Base-by-base conservation (phyloP, 2,113 vertebrate species). In the Lophotis ruficrista region DNA sequence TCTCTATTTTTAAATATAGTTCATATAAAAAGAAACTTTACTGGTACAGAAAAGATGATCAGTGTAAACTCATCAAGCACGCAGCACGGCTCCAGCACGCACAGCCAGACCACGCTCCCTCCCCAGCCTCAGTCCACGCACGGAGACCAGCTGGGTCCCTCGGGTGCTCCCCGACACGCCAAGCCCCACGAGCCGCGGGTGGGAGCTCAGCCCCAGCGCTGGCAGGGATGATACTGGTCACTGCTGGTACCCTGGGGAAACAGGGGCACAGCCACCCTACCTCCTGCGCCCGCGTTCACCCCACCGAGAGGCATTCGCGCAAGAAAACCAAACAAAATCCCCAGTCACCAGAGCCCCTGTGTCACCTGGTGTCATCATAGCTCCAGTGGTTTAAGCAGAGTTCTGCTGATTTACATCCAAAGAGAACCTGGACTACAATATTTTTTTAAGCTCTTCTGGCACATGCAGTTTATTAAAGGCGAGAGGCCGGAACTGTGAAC, bases 261-360 rank as follows among this genome's bases (percentile, higher is more conserved):
- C 43, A 2, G n/a, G 8, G 54, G 4, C 45, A 22, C 30, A 21
- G 51, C 56, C 61, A 9, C 1, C 1, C 35, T 19, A 4, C 83
- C 38, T 17, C 43, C 7, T 6, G 18, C 22, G 2, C 61, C 35
- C 10, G 0, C 17, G 0, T 37, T 9, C 41, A 50, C 37, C 61
- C 8, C 17, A 43, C 53, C 69, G 71, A 61, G 33, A 23, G 28
- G 43, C 0, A 14, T 8, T 2, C 4, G 1, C 18, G 28, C 43
- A 62, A 50, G 66, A 53, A 58, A 92, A 6, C 18, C 50, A 33
- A 71, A 58, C 64, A 53, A 75, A 71, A 20, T 28, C 72, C 65
- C 4, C 7, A 27, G 38, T 7, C 62, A 27, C 27, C 24, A 62
- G 37, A 76, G 27, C n/a, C 43, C 50, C 56, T 20, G 53, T 38